A percentile compares a stretch with the other conserved stretches of the same genome.
Conservation (phyloP, 2,888 invertebrate genomes). For the Drosophila sordidula region DNA sequence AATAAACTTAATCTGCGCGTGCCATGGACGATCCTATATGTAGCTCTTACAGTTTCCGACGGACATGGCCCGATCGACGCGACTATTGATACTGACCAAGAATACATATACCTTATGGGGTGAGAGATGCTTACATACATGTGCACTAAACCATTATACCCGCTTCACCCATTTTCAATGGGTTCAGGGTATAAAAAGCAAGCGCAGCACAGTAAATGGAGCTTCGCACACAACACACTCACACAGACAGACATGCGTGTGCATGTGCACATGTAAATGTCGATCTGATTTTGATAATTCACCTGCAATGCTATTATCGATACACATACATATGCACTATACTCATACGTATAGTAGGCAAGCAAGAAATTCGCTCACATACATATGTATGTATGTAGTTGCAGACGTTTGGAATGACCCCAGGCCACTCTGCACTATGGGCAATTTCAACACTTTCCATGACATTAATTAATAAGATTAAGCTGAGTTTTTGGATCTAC, state of each 20-base stretch:
- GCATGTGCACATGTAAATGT: constrained; percentile 12
- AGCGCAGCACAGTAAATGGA: constrained; percentile 22
- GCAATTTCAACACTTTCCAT: too few relatives aligned
- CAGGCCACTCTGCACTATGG: background rate
- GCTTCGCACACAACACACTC: constrained; percentile 5
- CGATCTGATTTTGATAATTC: constrained; percentile 46
- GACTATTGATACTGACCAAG: too few relatives aligned
- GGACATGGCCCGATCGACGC: too few relatives aligned
- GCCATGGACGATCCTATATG: too few relatives aligned
- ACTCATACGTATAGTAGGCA: background rate
- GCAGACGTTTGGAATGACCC: constrained; percentile 50
- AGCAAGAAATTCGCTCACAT: constrained; percentile 2
- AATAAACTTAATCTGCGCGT: too few relatives aligned
- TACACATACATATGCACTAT: background rate
- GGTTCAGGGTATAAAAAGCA: background rate
- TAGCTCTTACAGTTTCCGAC: too few relatives aligned
- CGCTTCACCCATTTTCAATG: too few relatives aligned
- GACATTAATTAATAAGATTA: too few relatives aligned
- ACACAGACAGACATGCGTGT: background rate
- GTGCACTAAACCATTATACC: too few relatives aligned
- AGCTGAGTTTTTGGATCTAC: too few relatives aligned
- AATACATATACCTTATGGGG: too few relatives aligned
- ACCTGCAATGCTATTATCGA: constrained; percentile 36
- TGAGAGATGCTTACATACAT: too few relatives aligned
- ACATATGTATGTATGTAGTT: background rate